phyloP scores from a whole-genome alignment of 1,140 invertebrate genomes.

The Aradophagus sp. region DNA sequence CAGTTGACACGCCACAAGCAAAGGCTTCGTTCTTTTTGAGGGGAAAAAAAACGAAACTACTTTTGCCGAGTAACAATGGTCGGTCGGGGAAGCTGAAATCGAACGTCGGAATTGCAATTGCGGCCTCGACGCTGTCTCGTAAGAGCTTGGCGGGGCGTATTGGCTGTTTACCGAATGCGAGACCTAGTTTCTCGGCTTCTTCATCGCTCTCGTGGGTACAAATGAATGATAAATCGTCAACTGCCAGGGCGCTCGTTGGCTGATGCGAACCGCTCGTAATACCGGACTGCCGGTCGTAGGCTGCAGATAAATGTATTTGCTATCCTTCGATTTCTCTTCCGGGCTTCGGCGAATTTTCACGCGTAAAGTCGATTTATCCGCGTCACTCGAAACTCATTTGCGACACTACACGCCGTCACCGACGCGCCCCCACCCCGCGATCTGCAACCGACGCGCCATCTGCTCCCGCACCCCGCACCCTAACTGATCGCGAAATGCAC shows the following conservation, averaged over 20 bases:
- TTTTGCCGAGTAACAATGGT: too few species aligned
- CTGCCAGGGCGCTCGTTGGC: constrained; percentile 50
- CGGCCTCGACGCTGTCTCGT: constrained; percentile 46
- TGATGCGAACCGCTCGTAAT: constrained; percentile 51
- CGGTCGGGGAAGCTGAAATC: constrained; percentile 5
- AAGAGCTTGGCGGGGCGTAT: constrained; percentile 48
- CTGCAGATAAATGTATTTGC: constrained; percentile 58
- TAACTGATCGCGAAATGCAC: constrained; percentile 51
- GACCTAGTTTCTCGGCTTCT: constrained; percentile 54
- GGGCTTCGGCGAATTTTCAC: constrained; percentile 52
- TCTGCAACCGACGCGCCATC: too few species aligned
- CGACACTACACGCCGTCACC: constrained; percentile 48
- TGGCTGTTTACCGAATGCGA: constrained; percentile 56
- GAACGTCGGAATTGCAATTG: constrained; percentile 40
- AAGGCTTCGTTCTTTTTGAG: too few species aligned
- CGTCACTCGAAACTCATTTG: constrained; percentile 59
- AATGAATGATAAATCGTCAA: constrained; percentile 66
- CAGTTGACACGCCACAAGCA: too few species aligned
- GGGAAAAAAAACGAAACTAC: too few species aligned
- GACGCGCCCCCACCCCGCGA: constrained; percentile 26
- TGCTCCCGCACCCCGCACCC: constrained; percentile 13
- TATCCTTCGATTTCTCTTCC: constrained; percentile 57
- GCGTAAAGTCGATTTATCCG: constrained; percentile 59
- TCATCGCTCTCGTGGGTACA: constrained; percentile 50
- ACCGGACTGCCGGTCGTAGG: constrained; percentile 54